phyloP scores from a whole-genome alignment of 2,888 invertebrate species.

The Heliconius erato region DNA sequence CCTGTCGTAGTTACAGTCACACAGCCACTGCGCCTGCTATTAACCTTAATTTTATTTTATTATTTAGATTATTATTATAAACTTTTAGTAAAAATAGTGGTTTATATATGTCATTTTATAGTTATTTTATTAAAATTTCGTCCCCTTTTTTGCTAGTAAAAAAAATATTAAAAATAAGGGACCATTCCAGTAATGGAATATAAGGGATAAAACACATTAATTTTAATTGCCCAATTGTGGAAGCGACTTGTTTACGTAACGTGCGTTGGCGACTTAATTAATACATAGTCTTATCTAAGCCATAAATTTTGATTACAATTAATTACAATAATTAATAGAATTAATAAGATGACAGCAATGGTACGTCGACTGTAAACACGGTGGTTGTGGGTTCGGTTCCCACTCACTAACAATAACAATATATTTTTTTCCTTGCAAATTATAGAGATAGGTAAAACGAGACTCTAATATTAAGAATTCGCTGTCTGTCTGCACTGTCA shows the following conservation, averaged over 20 bases:
- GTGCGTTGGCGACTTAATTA: conserved; percentile 26
- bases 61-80: no score
- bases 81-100: no score
- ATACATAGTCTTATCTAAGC: not conserved
- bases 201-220: conserved; percentile 1
- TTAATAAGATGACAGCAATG: not conserved
- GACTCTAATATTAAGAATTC: no score
- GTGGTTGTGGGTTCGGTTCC: not conserved
- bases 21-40: no score
- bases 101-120: no score
- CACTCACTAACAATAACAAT: not conserved
- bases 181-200: no score
- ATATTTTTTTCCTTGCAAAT: not conserved
- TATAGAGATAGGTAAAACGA: not conserved
- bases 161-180: no score
- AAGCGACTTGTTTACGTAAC: conserved; percentile 16
- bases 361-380: not conserved
- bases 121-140: no score
- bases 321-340: conserved; percentile 19
- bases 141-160: no score
- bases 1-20: no score
- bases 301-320: conserved; percentile 17
- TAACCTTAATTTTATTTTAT: no score
- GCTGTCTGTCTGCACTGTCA: no score
- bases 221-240: not conserved